A percentile compares a stretch with the other conserved stretches of the same genome.
Evolutionary conservation across 30 jellyfish, hydroid and myxozoan species (phyloP).

Genomic region (Hydra vulgaris): DNA sequence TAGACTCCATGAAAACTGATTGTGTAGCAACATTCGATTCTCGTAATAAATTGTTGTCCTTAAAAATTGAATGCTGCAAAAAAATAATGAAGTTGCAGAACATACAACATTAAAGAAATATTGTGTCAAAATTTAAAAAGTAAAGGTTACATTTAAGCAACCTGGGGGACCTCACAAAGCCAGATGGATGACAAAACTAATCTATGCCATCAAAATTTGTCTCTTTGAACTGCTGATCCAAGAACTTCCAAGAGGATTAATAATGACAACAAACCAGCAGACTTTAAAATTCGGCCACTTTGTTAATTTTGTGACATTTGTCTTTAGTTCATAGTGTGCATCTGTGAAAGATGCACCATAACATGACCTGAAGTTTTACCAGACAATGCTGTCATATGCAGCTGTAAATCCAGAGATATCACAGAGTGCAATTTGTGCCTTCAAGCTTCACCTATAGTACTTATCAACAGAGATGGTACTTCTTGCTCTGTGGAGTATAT

Average conservation of each 20-base stretch:
- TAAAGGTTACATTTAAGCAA: no score
- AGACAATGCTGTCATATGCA: no score
- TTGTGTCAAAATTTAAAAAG: background rate
- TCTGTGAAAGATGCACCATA: no score
- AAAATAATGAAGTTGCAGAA: background rate
- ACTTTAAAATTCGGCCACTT: no score
- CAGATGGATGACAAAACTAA: background rate
- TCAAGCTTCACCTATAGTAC: background rate
- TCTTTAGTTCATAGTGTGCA: no score
- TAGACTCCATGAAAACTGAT: background rate
- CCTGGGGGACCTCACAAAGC: background rate
- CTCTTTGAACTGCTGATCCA: background rate
- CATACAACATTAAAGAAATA: background rate
- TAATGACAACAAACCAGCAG: background rate
- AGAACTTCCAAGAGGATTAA: background rate
- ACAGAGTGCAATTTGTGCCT: background rate
- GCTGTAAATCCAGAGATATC: no score
- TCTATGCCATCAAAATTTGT: background rate
- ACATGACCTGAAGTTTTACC: no score
- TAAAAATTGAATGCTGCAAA: no score
- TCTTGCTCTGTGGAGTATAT: background rate
- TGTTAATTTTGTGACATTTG: no score
- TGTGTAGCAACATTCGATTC: background rate
- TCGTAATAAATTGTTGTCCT: background rate
- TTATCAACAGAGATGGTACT: background rate